Conservation (phyloP, 2,888 invertebrate species). For the Nasonovia ribisnigri region DNA sequence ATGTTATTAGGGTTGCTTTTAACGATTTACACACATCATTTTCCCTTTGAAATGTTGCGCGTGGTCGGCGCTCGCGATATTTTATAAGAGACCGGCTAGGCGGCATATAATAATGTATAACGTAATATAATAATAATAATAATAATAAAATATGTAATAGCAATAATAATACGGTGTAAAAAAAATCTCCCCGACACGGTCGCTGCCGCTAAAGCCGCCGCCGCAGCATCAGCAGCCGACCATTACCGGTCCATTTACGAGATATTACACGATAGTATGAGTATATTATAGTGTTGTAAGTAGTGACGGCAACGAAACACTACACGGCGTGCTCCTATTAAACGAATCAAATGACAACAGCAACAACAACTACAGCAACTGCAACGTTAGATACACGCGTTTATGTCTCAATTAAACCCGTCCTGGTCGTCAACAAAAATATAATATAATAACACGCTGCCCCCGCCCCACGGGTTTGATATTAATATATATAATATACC, state of each 20-base stretch:
- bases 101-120: not conserved
- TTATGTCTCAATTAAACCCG: slow-evolving; percentile 60
- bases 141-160: not conserved
- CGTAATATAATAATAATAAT: slow-evolving; percentile 40
- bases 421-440: slow-evolving; percentile 30
- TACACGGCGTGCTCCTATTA: slow-evolving; percentile 27
- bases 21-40: slow-evolving; percentile 17
- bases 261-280: slow-evolving; percentile 13
- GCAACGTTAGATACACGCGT: slow-evolving; percentile 44
- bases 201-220: not conserved
- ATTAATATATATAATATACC: not conserved
- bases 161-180: slow-evolving; percentile 30
- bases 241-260: slow-evolving; percentile 41
- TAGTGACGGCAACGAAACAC: slow-evolving; percentile 1
- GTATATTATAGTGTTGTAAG: slow-evolving; percentile 9
- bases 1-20: slow-evolving; percentile 59
- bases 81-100: not conserved
- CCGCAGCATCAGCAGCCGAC: not conserved
- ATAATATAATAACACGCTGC: not conserved
- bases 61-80: slow-evolving; percentile 1
- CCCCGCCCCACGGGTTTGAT: not conserved
- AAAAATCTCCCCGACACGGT: slow-evolving; percentile 10
- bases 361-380: slow-evolving; percentile 9
- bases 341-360: slow-evolving; percentile 56
- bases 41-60: slow-evolving; percentile 22